phyloP scores from a whole-genome alignment of 2,113 vertebrate species.

The Halichoerus grypus region DNA sequence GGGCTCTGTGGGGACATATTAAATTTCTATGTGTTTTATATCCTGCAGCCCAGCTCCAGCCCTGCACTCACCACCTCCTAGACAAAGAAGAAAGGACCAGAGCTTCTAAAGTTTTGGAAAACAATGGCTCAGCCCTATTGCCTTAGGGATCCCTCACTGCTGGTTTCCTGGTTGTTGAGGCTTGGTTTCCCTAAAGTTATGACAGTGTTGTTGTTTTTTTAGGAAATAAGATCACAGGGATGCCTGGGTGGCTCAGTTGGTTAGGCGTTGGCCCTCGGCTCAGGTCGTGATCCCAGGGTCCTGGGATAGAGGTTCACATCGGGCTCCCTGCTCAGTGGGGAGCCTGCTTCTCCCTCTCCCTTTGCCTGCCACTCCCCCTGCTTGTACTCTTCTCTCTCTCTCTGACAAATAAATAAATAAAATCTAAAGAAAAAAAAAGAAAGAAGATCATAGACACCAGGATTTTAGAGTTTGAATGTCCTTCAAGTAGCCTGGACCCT shows the following conservation, averaged over 20 bases:
- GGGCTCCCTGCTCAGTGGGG: no score
- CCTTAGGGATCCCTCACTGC: background rate
- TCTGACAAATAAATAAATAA: no score
- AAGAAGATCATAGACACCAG: background rate
- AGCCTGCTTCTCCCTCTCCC: no score
- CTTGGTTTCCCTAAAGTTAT: background rate
- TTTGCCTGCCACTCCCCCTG: no score
- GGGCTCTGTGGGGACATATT: background rate
- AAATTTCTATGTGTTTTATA: conserved; percentile 30
- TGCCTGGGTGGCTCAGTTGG: no score
- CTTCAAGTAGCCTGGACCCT: background rate
- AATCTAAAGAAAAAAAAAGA: no score
- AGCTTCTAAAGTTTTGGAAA: background rate
- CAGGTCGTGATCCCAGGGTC: no score
- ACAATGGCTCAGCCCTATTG: background rate
- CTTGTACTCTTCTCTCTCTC: no score
- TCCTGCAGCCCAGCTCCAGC: background rate
- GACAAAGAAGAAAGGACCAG: background rate
- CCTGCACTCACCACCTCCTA: background rate
- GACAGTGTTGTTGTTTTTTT: background rate
- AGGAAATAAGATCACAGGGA: background rate
- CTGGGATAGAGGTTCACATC: no score
- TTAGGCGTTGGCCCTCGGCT: no score
- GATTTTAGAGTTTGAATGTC: background rate
- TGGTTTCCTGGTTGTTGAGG: background rate